A percentile compares a stretch with the other conserved stretches of the same genome.
Conservation (phyloP, 2,888 invertebrate species). For the Lepidonotus clava region DNA sequence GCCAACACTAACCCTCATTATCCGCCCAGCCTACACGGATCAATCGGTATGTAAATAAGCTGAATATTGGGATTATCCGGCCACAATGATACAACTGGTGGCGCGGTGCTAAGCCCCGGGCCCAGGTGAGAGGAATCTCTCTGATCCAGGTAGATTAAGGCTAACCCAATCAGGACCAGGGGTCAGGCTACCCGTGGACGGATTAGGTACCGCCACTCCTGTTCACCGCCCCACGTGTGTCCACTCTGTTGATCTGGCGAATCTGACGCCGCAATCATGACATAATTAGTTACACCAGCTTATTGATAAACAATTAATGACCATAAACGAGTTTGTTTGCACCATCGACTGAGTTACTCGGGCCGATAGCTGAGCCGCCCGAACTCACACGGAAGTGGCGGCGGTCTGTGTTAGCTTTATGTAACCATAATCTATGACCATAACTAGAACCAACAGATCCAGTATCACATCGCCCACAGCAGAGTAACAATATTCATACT, state of each 20-base stretch:
- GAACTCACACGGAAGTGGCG: neutral
- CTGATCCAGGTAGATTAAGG: neutral
- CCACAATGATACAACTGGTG: slow-evolving; percentile 15
- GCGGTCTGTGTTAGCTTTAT: neutral
- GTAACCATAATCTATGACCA: neutral
- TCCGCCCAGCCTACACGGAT: neutral
- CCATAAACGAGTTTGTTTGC: slow-evolving; percentile 27
- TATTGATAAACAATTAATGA: slow-evolving; percentile 46
- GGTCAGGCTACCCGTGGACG: neutral
- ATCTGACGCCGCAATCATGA: neutral
- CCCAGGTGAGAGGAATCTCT: neutral
- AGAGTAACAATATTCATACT: no score
- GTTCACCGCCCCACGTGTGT: neutral
- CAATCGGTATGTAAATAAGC: slow-evolving; percentile 26
- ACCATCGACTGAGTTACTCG: slow-evolving; percentile 12
- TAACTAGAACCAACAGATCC: no score
- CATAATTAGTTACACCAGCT: slow-evolving; percentile 27
- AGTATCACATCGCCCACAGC: no score
- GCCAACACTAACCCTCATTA: slow-evolving; percentile 42
- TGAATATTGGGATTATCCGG: slow-evolving; percentile 18
- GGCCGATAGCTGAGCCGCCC: slow-evolving; percentile 2
- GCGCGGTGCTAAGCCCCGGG: neutral
- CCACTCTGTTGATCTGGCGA: slow-evolving; percentile 15
- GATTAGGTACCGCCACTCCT: neutral
- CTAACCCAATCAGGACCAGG: slow-evolving; percentile 13